Percentiles rank a stretch among this genome's conserved stretches.
Conservation (phyloP, 2,888 invertebrate genomes). For the Eupithecia tripunctaria region DNA sequence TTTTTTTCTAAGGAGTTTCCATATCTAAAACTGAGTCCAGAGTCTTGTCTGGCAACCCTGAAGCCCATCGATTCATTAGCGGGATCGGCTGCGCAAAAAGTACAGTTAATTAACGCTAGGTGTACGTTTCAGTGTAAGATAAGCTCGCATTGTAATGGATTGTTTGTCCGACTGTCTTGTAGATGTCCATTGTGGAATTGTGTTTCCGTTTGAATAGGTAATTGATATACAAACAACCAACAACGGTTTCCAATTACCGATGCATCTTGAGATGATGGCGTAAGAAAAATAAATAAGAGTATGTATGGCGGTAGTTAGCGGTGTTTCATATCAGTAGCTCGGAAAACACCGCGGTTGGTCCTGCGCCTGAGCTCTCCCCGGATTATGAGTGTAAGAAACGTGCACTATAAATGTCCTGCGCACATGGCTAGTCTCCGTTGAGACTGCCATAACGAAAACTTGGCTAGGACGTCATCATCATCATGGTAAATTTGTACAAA, state of each 20-base stretch:
- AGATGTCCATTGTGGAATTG: conserved; percentile 16
- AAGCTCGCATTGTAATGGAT: conserved; percentile 29
- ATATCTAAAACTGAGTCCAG: background rate
- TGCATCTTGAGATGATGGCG: background rate
- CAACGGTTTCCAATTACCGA: background rate
- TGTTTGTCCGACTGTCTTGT: conserved; percentile 22
- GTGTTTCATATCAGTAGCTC: background rate
- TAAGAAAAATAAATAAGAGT: background rate
- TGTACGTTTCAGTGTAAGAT: conserved; percentile 36
- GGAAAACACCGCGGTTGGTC: background rate
- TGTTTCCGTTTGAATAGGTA: conserved; percentile 13
- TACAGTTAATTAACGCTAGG: conserved; percentile 37
- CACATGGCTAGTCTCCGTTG: background rate
- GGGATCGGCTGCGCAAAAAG: conserved; percentile 31
- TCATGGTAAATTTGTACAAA: background rate
- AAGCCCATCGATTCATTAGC: conserved; percentile 39
- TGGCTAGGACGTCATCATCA: background rate
- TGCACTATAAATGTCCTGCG: no score
- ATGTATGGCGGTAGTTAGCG: background rate
- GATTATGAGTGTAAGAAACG: background rate
- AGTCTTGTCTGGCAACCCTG: conserved; percentile 23
- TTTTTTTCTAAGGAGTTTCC: background rate
- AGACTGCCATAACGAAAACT: background rate
- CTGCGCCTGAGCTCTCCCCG: background rate
- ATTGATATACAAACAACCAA: conserved; percentile 2